Percentiles rank a stretch among this genome's conserved stretches.
Conservation (phyloP, 1,140 invertebrate genomes). For the Lepidurus apus region DNA sequence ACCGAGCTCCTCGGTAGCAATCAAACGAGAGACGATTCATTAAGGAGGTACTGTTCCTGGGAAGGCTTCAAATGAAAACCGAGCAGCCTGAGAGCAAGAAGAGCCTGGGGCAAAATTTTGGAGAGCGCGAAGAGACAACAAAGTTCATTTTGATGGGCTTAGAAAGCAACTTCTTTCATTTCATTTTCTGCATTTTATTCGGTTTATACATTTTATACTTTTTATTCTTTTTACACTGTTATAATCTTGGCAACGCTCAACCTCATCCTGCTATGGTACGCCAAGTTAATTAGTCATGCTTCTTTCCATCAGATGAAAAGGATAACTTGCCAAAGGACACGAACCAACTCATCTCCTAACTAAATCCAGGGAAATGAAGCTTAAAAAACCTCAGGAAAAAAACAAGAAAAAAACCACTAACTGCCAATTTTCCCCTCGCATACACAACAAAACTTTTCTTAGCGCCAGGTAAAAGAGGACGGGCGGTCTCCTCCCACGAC, state of each 20-base stretch:
- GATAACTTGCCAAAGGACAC: not conserved
- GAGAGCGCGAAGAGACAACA: not conserved
- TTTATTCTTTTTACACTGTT: no score
- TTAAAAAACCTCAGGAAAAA: not conserved
- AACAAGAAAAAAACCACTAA: no score
- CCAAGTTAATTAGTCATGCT: not conserved
- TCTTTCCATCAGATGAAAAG: not conserved
- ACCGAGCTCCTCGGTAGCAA: no score
- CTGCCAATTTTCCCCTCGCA: no score
- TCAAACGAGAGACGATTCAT: no score
- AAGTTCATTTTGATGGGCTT: no score
- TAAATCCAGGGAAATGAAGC: not conserved
- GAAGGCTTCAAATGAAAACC: not conserved
- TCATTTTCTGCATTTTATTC: not conserved
- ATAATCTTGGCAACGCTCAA: not conserved
- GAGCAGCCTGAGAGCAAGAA: not conserved
- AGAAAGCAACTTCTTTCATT: not conserved
- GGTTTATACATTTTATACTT: no score
- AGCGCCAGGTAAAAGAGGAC: no score
- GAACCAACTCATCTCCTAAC: not conserved
- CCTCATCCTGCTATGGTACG: not conserved
- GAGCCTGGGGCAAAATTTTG: not conserved
- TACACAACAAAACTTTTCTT: no score
- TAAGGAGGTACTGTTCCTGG: no score
- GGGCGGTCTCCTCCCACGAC: no score